A percentile compares a stretch with the other conserved stretches of the same genome.
phyloP scores from a whole-genome alignment of 2,888 invertebrate genomes.

The Rugalucina vietnamica region DNA sequence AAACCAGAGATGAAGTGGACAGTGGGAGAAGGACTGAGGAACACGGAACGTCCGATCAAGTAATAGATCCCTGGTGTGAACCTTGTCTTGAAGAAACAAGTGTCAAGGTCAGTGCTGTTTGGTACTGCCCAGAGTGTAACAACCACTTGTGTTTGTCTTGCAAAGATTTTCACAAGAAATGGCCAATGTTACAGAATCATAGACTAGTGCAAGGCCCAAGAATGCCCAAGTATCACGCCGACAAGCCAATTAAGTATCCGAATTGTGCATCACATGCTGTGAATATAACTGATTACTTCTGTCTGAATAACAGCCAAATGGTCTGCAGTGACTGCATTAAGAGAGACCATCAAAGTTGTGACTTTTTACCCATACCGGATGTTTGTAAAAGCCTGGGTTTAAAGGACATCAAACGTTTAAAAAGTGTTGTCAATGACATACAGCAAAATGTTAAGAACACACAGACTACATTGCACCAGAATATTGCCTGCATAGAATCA shows the following conservation, averaged over 20 bases:
- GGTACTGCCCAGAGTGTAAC: not conserved
- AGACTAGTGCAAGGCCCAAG: not conserved
- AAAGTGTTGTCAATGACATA: not conserved
- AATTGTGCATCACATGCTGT: not conserved
- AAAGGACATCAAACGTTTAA: not conserved
- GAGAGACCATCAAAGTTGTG: not conserved
- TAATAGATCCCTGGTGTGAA: not conserved
- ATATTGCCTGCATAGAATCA: not conserved
- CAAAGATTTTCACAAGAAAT: not conserved
- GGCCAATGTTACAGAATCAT: not conserved
- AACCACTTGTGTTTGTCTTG: not conserved
- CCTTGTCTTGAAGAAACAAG: not conserved
- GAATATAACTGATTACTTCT: not conserved
- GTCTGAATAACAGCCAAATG: not conserved
- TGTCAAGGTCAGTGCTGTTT: not conserved
- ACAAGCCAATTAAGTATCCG: not conserved
- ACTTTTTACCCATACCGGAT: not conserved
- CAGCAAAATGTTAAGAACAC: not conserved
- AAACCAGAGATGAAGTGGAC: too few species aligned
- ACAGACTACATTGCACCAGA: not conserved
- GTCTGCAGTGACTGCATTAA: not conserved
- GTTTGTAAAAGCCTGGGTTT: not conserved
- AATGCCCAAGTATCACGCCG: not conserved
- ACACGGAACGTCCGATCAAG: too few species aligned
- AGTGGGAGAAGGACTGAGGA: too few species aligned